These are phyloP conservation scores for Heterodera filipjevi DNA, from an alignment of 2,888 invertebrate species.

Conservation along the genomic window DNA sequence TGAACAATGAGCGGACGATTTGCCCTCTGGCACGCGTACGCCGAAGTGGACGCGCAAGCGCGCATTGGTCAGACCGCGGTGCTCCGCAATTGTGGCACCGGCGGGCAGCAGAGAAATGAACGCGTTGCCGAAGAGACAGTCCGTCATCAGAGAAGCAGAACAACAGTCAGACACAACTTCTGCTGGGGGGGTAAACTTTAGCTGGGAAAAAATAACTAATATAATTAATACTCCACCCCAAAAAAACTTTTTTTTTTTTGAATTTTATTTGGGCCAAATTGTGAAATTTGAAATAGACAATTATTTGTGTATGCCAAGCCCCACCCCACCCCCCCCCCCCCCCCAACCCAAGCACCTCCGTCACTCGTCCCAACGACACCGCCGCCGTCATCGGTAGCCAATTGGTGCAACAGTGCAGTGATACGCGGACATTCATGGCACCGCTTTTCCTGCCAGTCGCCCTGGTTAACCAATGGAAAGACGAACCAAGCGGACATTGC, in stretches of 20 bases:
- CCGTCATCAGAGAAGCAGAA: slow-evolving; percentile 28
- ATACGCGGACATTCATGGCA: slow-evolving; percentile 36
- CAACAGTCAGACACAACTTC: neutral
- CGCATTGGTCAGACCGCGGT: slow-evolving; percentile 41
- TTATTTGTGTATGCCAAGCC: too few relatives aligned
- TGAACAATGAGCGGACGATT: slow-evolving; percentile 31
- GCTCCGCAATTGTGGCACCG: slow-evolving; percentile 38
- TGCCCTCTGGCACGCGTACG: slow-evolving; percentile 36
- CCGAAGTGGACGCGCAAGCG: slow-evolving; percentile 39
- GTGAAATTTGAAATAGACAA: neutral
- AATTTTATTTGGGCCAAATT: neutral
- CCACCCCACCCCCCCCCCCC: too few relatives aligned
- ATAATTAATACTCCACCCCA: too few relatives aligned
- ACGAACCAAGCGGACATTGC: slow-evolving; percentile 36
- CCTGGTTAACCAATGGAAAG: slow-evolving; percentile 42
- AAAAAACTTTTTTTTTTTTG: too few relatives aligned
- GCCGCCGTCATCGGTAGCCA: slow-evolving; percentile 19
- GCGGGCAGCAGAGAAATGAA: slow-evolving; percentile 44
- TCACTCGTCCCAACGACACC: neutral
- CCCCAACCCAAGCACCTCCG: neutral
- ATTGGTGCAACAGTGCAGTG: slow-evolving; percentile 33
- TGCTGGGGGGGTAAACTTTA: too few relatives aligned
- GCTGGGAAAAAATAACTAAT: too few relatives aligned
- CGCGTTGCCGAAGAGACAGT: slow-evolving; percentile 44
- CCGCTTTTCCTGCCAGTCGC: slow-evolving; percentile 41